phyloP scores from a whole-genome alignment of 2,797 vertebrate genomes.

The Sebastes iracundus region DNA sequence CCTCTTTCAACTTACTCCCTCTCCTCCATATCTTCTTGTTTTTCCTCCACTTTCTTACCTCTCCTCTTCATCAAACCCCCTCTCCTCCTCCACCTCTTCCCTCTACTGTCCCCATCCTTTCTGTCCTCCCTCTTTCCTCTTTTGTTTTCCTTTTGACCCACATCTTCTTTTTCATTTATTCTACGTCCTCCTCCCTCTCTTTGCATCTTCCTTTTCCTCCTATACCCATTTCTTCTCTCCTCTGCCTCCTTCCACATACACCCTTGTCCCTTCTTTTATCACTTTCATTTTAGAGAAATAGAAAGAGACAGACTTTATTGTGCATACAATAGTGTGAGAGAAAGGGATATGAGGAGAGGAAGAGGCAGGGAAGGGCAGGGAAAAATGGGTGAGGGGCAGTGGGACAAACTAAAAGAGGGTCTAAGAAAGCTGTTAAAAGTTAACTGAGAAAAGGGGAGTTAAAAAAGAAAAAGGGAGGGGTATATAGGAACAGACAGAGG shows the following conservation, averaged over 20 bases:
- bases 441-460: neutral
- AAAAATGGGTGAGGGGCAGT: neutral
- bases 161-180: neutral
- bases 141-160: neutral
- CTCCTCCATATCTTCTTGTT: neutral
- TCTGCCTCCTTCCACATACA: neutral
- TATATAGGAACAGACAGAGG: neutral
- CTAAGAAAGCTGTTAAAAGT: conserved; percentile 16
- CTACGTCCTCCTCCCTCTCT: neutral
- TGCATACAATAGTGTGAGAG: neutral
- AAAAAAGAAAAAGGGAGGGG: neutral
- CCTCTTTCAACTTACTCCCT: neutral
- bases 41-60: neutral
- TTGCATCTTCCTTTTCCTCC: neutral
- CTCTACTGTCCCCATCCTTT: neutral
- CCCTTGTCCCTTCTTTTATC: neutral
- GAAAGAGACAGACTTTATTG: neutral
- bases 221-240: neutral
- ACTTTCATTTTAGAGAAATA: neutral
- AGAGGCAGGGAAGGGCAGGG: neutral
- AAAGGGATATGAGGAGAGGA: neutral
- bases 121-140: no score
- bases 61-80: neutral
- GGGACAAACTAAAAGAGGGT: neutral
- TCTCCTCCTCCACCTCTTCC: neutral